Evolutionary conservation across 2,797 vertebrate species (phyloP).

Genomic region (Graptemys geographica): DNA sequence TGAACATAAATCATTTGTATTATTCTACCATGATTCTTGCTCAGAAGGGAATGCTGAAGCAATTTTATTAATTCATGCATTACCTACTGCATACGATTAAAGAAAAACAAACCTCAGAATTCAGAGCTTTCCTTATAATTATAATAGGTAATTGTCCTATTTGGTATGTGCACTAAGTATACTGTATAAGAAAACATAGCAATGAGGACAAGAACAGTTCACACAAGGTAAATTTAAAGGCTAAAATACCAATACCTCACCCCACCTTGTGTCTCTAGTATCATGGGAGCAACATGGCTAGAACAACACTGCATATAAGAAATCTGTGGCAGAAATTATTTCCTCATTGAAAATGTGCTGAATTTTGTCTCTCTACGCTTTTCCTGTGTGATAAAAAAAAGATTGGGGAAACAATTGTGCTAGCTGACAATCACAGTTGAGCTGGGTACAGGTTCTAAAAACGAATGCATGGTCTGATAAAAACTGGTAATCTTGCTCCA

Average conservation of each 20-base stretch:
- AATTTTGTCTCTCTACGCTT: neutral
- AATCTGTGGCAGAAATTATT: slow-evolving; percentile 22
- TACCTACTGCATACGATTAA: slow-evolving; percentile 46
- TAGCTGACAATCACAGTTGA: slow-evolving; percentile 22
- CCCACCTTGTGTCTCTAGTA: neutral
- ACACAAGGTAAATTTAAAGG: neutral
- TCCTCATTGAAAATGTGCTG: neutral
- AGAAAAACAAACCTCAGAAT: slow-evolving; percentile 54
- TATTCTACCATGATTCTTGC: slow-evolving; percentile 52
- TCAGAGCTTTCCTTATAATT: slow-evolving; percentile 29
- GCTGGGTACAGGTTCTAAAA: neutral
- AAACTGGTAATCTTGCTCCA: neutral
- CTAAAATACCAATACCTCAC: neutral
- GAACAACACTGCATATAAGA: neutral
- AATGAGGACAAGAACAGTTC: slow-evolving; percentile 23
- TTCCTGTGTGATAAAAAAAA: neutral
- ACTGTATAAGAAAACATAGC: neutral
- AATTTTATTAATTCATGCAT: slow-evolving; percentile 60
- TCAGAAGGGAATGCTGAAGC: slow-evolving; percentile 58
- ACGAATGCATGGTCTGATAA: neutral
- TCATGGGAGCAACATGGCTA: neutral
- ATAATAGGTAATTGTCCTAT: slow-evolving; percentile 36
- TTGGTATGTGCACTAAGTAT: slow-evolving; percentile 5
- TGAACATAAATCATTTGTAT: slow-evolving; percentile 62
- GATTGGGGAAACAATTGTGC: neutral